Evolutionary conservation across 2,113 vertebrate genomes (phyloP).

Genomic region (Hemicordylus capensis): DNA sequence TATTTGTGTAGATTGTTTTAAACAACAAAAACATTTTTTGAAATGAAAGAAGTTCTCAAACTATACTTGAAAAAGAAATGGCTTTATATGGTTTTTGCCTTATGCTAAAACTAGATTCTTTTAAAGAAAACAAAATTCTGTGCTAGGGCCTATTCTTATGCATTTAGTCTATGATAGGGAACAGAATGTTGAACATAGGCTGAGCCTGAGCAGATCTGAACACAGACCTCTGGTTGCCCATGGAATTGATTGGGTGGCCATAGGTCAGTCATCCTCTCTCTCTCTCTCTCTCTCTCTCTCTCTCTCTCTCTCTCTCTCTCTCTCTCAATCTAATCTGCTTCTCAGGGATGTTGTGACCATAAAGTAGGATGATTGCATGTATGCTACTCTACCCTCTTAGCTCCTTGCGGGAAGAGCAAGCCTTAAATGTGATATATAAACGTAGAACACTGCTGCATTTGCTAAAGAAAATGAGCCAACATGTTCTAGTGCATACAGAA

Average conservation of each 20-base stretch:
- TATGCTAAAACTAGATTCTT: neutral
- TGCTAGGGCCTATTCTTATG: neutral
- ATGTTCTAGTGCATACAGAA: neutral
- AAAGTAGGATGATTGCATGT: neutral
- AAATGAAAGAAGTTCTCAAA: too few relatives aligned
- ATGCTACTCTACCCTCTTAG: neutral
- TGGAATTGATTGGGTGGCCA: neutral
- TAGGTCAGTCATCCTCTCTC: neutral
- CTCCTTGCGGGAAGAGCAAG: neutral
- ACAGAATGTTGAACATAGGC: neutral
- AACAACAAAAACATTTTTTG: too few relatives aligned
- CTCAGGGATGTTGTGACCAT: neutral
- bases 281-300: too few relatives aligned
- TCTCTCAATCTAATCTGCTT: neutral
- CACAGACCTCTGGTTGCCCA: neutral
- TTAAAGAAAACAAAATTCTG: neutral
- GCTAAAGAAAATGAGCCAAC: neutral
- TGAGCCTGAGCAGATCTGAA: too few relatives aligned
- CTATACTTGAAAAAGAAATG: too few relatives aligned
- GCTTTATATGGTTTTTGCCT: neutral
- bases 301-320: too few relatives aligned
- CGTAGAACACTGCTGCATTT: neutral
- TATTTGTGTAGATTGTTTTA: too few relatives aligned
- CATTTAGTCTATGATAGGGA: too few relatives aligned
- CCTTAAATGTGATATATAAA: neutral